Percentiles rank a stretch among this genome's conserved stretches.
Conservation (phyloP, 2,113 vertebrate species). For the Hippocampus barbouri region DNA sequence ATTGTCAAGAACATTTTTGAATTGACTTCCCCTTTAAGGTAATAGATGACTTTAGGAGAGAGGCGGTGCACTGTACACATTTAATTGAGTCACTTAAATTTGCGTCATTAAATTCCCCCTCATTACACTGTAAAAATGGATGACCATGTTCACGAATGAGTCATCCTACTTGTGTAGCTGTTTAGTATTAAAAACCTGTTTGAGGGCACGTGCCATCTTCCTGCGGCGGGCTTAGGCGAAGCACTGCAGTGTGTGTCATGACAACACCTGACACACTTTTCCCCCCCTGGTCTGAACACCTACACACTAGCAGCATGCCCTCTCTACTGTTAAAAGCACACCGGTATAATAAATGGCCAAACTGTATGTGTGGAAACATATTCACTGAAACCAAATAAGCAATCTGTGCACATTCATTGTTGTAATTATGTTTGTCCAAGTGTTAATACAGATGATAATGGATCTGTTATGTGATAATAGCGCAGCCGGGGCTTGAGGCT, state of each 20-base stretch:
- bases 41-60: no score
- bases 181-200: background rate
- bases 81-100: conserved; percentile 5
- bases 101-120: background rate
- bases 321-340: background rate
- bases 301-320: conserved; percentile 27
- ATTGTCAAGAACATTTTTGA: no score
- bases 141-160: background rate
- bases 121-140: background rate
- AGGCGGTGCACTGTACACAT: background rate
- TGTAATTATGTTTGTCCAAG: conserved; percentile 16
- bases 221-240: background rate
- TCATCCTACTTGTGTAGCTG: background rate
- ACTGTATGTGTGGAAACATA: background rate
- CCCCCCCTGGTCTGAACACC: conserved; percentile 43
- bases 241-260: conserved; percentile 25
- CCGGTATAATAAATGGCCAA: background rate
- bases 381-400: background rate
- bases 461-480: conserved; percentile 16
- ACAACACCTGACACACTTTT: conserved; percentile 47
- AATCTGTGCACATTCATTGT: background rate
- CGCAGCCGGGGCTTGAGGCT: conserved; percentile 30
- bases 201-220: background rate
- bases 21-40: no score
- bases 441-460: conserved; percentile 24